Conservation (phyloP, 1,140 invertebrate species). For the Archegozetes longisetosus region DNA sequence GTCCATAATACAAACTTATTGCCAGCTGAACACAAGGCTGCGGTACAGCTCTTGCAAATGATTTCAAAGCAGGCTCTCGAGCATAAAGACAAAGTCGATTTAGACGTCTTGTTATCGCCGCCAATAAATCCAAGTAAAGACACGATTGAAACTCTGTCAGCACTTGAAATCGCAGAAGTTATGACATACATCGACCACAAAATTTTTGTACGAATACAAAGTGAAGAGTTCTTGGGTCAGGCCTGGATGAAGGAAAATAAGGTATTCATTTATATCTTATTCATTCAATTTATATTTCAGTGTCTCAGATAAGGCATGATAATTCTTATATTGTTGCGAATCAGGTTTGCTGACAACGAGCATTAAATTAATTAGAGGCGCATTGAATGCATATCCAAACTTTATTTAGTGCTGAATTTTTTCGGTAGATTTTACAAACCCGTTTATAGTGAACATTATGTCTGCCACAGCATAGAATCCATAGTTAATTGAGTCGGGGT, state of each 20-base stretch:
- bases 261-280: background rate
- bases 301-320: no score
- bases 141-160: conserved; percentile 68
- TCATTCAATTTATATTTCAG: no score
- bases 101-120: conserved; percentile 50
- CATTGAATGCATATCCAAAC: no score
- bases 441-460: no score
- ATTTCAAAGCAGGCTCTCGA: conserved; percentile 51
- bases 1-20: conserved; percentile 65
- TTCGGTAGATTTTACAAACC: no score
- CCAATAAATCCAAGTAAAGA: conserved; percentile 55
- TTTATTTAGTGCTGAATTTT: no score
- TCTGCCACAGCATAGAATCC: no score
- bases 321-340: no score
- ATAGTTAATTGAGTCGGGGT: no score
- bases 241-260: conserved; percentile 14
- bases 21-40: conserved; percentile 75
- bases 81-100: conserved; percentile 41
- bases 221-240: conserved; percentile 79
- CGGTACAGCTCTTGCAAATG: conserved; percentile 56
- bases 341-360: no score
- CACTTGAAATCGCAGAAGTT: conserved; percentile 81
- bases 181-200: conserved; percentile 86
- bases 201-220: conserved; percentile 72
- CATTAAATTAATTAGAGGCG: no score